Conservation (phyloP, 2,888 invertebrate species). For the Sinodicranocentrus sp. region DNA sequence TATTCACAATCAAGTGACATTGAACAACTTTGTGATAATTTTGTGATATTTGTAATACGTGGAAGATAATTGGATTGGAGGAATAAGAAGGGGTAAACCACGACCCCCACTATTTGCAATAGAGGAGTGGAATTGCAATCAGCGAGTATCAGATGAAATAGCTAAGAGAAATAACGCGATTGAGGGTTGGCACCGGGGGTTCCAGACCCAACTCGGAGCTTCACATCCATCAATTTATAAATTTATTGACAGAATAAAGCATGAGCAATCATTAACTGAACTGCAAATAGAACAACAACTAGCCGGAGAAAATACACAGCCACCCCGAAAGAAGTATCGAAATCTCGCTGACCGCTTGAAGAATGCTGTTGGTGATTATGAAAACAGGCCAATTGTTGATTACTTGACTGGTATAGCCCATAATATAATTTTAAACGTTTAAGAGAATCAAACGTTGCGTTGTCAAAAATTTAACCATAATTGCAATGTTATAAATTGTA, state of each 20-base stretch:
- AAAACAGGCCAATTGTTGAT: conserved; percentile 5
- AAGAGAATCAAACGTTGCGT: no score
- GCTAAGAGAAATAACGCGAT: conserved; percentile 40
- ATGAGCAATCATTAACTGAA: conserved; percentile 34
- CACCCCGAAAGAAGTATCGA: conserved; percentile 7
- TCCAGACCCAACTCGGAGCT: conserved; percentile 27
- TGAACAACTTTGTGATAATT: conserved; percentile 15
- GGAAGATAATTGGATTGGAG: conserved; percentile 40
- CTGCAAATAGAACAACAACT: conserved; percentile 20
- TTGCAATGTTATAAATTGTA: no score
- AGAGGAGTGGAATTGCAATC: conserved; percentile 44
- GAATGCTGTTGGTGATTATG: conserved; percentile 18
- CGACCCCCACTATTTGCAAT: conserved; percentile 21
- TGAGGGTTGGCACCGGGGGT: conserved; percentile 46
- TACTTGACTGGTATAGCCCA: conserved; percentile 22
- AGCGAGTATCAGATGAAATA: neutral
- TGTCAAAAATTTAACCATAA: no score
- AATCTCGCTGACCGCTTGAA: neutral
- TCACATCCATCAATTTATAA: conserved; percentile 37
- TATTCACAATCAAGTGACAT: neutral
- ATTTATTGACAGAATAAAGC: conserved; percentile 35
- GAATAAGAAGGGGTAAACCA: conserved; percentile 1
- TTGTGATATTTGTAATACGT: no score
- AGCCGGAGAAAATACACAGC: conserved; percentile 16
- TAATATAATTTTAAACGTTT: conserved; percentile 5